A percentile compares a stretch with the other conserved stretches of the same genome.
These are phyloP conservation scores for Coranthus polyacanthus DNA, from an alignment of 2,797 vertebrate species.

Conservation along the genomic window DNA sequence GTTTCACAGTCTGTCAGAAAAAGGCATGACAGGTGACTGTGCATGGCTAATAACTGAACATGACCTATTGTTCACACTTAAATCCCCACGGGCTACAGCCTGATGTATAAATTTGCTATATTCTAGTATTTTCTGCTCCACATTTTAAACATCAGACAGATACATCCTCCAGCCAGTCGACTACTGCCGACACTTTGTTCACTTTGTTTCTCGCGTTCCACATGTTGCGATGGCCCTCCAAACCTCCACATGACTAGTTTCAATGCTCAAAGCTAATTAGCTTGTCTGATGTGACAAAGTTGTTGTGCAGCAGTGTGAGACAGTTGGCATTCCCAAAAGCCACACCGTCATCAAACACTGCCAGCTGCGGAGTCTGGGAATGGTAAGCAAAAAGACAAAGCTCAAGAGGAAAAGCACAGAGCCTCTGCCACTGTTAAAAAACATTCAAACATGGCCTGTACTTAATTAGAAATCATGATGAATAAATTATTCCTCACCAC, in stretches of 20 bases:
- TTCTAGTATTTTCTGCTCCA: too few species aligned
- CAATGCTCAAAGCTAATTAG: constrained; percentile 78
- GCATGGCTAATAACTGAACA: too few species aligned
- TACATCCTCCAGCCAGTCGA: background rate
- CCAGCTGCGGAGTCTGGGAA: constrained; percentile 55
- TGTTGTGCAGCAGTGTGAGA: constrained; percentile 53
- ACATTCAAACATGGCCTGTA: background rate
- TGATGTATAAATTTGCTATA: too few species aligned
- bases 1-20: too few species aligned
- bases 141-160: background rate
- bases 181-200: background rate
- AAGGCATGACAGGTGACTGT: too few species aligned
- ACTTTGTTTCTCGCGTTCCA: constrained; percentile 37
- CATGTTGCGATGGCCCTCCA: constrained; percentile 22
- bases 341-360: constrained; percentile 48
- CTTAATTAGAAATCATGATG: constrained; percentile 39
- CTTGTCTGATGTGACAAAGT: constrained; percentile 81
- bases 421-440: constrained; percentile 13
- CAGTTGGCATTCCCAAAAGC: constrained; percentile 67
- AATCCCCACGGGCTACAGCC: too few species aligned
- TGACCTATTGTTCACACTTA: too few species aligned
- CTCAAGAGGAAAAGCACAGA: constrained; percentile 46
- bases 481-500: background rate
- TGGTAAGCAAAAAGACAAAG: constrained; percentile 7
- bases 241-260: constrained; percentile 65